These are phyloP conservation scores for Delia radicum DNA, from an alignment of 1,140 invertebrate species.

Conservation along the genomic window DNA sequence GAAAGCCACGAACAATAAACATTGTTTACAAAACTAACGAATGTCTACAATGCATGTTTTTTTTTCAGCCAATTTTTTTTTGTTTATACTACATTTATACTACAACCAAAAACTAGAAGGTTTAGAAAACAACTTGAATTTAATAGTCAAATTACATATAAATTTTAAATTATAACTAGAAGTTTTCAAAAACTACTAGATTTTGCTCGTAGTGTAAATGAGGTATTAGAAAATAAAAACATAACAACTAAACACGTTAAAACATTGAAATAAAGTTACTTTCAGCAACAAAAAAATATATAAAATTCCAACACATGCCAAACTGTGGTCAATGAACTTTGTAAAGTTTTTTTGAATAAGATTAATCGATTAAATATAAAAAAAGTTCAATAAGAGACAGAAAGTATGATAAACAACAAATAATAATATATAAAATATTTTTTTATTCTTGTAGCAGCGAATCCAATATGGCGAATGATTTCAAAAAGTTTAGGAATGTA, in stretches of 20 bases:
- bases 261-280: conserved; percentile 11
- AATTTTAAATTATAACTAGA: too few relatives aligned
- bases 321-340: conserved; percentile 20
- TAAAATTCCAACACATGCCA: conserved; percentile 4
- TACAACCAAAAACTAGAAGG: too few relatives aligned
- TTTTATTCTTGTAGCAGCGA: too few relatives aligned
- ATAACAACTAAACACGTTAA: background rate
- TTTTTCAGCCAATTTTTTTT: background rate
- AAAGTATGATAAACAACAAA: background rate
- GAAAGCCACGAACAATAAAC: conserved; percentile 23
- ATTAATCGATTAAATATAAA: conserved; percentile 11
- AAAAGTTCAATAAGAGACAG: background rate
- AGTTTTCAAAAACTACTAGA: too few relatives aligned
- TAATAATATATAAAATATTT: too few relatives aligned
- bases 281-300: background rate
- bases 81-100: background rate
- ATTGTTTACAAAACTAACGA: conserved; percentile 21
- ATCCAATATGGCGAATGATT: too few relatives aligned
- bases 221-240: background rate
- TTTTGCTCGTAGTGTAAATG: background rate
- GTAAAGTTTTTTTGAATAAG: background rate
- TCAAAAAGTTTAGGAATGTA: too few relatives aligned
- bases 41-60: conserved; percentile 1
- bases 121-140: too few relatives aligned
- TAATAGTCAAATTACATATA: too few relatives aligned